These are phyloP conservation scores for Boloria euphrosyne DNA, from an alignment of 2,888 invertebrate species.

Conservation along the genomic window DNA sequence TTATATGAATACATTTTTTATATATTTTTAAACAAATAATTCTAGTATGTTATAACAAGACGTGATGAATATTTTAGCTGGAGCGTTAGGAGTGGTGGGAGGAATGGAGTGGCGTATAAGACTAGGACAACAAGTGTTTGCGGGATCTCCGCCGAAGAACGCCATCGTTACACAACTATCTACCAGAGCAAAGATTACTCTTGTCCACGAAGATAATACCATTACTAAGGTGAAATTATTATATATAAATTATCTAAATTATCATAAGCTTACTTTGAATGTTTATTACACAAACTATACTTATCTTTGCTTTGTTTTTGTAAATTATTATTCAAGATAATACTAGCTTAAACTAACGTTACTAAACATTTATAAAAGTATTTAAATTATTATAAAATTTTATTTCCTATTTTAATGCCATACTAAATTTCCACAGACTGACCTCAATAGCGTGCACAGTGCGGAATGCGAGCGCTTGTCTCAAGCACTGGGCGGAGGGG, in stretches of 20 bases:
- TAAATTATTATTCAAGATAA: too few relatives aligned
- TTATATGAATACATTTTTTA: too few relatives aligned
- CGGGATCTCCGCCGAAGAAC: slow-evolving; percentile 64
- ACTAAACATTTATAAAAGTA: too few relatives aligned
- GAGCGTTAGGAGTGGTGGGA: slow-evolving; percentile 73
- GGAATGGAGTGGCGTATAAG: slow-evolving; percentile 75
- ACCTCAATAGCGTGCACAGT: slow-evolving; percentile 63
- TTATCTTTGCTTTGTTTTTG: too few relatives aligned
- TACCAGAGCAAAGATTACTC: slow-evolving; percentile 67
- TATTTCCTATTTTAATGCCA: background rate
- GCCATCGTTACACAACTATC: slow-evolving; percentile 73
- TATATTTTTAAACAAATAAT: slow-evolving; percentile 3
- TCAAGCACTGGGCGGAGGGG: slow-evolving; percentile 69
- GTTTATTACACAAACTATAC: too few relatives aligned
- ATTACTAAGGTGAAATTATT: slow-evolving; percentile 57
- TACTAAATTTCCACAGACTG: slow-evolving; percentile 52
- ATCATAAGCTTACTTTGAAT: too few relatives aligned
- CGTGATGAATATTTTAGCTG: slow-evolving; percentile 53
- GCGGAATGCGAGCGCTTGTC: slow-evolving; percentile 66
- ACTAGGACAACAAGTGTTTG: slow-evolving; percentile 65
- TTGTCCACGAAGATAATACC: slow-evolving; percentile 70
- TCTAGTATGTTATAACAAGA: background rate
- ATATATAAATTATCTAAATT: too few relatives aligned
- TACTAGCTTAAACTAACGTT: too few relatives aligned
- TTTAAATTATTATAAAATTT: too few relatives aligned